These are phyloP conservation scores for Phalloptychus januarius DNA, from an alignment of 2,797 vertebrate species.

Conservation along the genomic window DNA sequence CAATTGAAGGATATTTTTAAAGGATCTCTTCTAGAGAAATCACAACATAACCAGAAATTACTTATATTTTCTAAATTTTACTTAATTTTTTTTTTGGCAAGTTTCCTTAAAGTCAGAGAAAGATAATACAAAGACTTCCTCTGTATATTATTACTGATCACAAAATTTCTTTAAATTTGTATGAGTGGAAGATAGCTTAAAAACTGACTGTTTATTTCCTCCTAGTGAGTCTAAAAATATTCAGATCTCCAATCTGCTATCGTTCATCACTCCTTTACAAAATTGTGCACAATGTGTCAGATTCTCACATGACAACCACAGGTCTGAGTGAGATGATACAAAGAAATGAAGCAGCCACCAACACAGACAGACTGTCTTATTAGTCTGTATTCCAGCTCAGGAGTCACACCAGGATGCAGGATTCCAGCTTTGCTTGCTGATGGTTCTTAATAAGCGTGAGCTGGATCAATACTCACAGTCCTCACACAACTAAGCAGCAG, in stretches of 20 bases:
- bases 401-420: conserved; percentile 77
- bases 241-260: conserved; percentile 48
- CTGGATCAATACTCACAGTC: neutral
- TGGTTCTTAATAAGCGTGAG: conserved; percentile 20
- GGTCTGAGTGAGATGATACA: conserved; percentile 50
- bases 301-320: conserved; percentile 34
- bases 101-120: neutral
- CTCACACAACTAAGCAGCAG: conserved; percentile 38
- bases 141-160: too few species aligned
- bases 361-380: conserved; percentile 53
- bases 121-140: neutral
- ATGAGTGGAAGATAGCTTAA: neutral
- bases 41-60: neutral
- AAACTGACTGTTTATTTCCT: neutral
- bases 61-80: neutral
- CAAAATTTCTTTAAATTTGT: neutral
- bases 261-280: conserved; percentile 28
- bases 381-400: conserved; percentile 51
- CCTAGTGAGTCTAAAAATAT: conserved; percentile 53
- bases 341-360: conserved; percentile 26
- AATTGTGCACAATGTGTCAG: conserved; percentile 40
- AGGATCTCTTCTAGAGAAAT: neutral
- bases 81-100: neutral
- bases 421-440: conserved; percentile 76
- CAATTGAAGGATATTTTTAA: neutral